Evolutionary conservation across 2,113 vertebrate genomes (phyloP), one percentile per base, ranked within the genome.

Genomic region (Xenopus laevis): DNA sequence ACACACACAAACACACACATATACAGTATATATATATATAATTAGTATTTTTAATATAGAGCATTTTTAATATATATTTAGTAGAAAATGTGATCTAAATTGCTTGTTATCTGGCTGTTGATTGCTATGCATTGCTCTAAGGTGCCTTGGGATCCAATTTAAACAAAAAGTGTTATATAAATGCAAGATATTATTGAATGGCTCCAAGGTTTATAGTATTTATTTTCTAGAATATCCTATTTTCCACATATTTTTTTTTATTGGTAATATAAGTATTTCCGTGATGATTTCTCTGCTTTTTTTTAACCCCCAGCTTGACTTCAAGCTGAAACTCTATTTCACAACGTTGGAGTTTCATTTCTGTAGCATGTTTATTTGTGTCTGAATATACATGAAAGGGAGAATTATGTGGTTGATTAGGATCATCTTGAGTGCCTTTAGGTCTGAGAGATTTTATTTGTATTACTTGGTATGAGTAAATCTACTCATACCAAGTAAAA

Each of bases 91-190:
- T 33, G 3, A 33, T 16, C 65, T 63, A 62, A 68, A 76, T 68
- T 12, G 58, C 4, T 9, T 62, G 63, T 50, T 68, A 61, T 61
- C 44, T 50, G 13, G 55, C n/a, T 68, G 65, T 69, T 45, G 50
- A 63, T 76, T 76, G 61, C 66, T 47, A 44, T 76, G 65, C 63
- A 44, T 62, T 45, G 21, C 23, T 33, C 58, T 50, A 55, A 55
- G 46, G 23, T 17, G 66, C 65, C 73, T 55, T 68, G 46, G 67
- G 73, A 62, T n/a, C 59, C 58, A 76, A 69, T 76, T 40, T 69
- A 18, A 55, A 69, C 62, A 76, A 76, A 63, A 63, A 40, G 66
- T 70, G 58, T 69, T 76, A 76, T 76, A 69, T 76, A 76, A 76
- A 76, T 69, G 65, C 74, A 64, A 70, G 67, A 57, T 64, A 45